Evolutionary conservation across 2,888 invertebrate genomes (phyloP).

Genomic region (Acheta domesticus): DNA sequence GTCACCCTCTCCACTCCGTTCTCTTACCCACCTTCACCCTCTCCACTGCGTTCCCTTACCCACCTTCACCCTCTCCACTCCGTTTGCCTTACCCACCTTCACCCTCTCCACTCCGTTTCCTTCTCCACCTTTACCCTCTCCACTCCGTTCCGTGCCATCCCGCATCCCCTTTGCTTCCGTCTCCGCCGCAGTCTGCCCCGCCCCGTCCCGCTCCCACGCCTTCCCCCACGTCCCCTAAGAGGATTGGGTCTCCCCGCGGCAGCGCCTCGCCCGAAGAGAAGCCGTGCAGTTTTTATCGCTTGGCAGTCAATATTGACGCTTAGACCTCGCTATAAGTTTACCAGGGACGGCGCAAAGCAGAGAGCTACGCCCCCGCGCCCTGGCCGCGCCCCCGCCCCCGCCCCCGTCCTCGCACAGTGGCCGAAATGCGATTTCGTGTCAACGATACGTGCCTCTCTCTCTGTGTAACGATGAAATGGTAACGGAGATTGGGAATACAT

Average conservation of each 20-base stretch:
- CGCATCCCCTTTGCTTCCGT: background rate
- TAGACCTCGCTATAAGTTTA: background rate
- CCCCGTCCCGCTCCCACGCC: background rate
- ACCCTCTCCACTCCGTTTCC: too few relatives aligned
- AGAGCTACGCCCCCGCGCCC: background rate
- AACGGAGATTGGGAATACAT: too few relatives aligned
- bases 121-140: too few relatives aligned
- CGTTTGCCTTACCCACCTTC: too few relatives aligned
- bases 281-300: conserved; percentile 8
- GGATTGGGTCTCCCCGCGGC: background rate
- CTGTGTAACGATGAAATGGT: too few relatives aligned
- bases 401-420: background rate
- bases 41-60: background rate
- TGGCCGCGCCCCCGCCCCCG: background rate
- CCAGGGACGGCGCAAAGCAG: conserved; percentile 5
- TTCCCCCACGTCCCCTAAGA: background rate
- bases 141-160: background rate
- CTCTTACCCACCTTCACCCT: background rate
- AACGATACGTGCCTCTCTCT: too few relatives aligned
- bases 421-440: too few relatives aligned
- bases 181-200: background rate
- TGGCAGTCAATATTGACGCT: conserved; percentile 4
- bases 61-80: too few relatives aligned
- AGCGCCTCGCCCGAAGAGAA: background rate
- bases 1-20: too few relatives aligned